A percentile compares a stretch with the other conserved stretches of the same genome.
Conservation (phyloP, 2,113 vertebrate genomes). For the Chunga burmeisteri region DNA sequence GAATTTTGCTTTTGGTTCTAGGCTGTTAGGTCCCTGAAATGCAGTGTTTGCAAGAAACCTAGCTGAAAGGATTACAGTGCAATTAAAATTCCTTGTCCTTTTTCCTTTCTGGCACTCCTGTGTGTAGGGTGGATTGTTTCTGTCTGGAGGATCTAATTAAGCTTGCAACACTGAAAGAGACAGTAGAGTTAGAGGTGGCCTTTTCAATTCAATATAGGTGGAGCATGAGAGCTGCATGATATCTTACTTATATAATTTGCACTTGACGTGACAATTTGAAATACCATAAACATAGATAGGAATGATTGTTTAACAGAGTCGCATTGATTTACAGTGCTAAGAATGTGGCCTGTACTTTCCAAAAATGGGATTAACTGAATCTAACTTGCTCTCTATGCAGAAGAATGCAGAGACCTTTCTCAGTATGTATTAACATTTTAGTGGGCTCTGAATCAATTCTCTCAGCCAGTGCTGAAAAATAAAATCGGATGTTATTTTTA, state of each 20-base stretch:
- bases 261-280: not conserved
- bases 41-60: not conserved
- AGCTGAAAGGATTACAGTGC: conserved; percentile 1
- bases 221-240: not conserved
- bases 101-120: not conserved
- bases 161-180: not conserved
- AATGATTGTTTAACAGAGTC: not conserved
- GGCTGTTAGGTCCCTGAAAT: conserved; percentile 18
- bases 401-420: not conserved
- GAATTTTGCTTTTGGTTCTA: not conserved
- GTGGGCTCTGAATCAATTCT: not conserved
- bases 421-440: not conserved
- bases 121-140: not conserved
- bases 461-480: not conserved
- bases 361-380: not conserved
- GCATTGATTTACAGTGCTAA: not conserved
- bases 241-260: not conserved
- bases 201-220: not conserved
- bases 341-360: not conserved
- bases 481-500: not conserved
- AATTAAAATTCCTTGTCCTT: conserved; percentile 61
- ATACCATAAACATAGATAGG: not conserved
- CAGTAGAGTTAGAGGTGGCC: not conserved
- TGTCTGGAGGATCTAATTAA: conserved; percentile 31
- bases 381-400: not conserved